Base-by-base conservation (phyloP, 2,888 invertebrate species). In the Andrena hattorfiana region DNA sequence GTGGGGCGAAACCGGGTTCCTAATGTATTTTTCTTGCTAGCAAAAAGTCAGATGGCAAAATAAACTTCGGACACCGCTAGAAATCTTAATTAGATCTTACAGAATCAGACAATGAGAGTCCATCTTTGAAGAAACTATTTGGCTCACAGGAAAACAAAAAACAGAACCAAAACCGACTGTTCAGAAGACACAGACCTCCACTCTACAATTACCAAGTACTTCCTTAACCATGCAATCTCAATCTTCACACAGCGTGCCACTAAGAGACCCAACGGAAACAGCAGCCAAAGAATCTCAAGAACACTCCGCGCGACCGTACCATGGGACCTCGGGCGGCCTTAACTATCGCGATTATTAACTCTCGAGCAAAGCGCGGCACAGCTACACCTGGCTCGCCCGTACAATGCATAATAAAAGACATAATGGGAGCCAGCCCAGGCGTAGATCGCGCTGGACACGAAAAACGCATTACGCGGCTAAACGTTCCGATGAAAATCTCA, bases 391-490 rank as follows among this genome's bases (percentile, higher is more conserved):
- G 13, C 26, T 10, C 23, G 10, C 20, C 59, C 23, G 48, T 76
- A 76, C 70, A 77, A 77, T 77, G 66, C 70, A 42, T 77, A 77
- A 80, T 66, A 73, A 77, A 71, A 30, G 30, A 49, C 62, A 28
- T 54, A 49, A 75, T 32, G 59, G 56, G 64, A 60, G 10, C 60
- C 35, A 56, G 48, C 32, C 30, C 16, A 56, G 42, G n/a, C 67
- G 48, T 54, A n/a, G 42, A 62, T 67, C 59, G 69, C 26, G 42
- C 28, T 16, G 64, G 67, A 79, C 79, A 79, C 51, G 78, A 79
- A 69, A 74, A 81, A 79, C 69, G 74, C 59, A 81, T 81, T 79
- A 76, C 76, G 68, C 49, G 49, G 32, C 16, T 54, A 26, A 72
- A 35, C n/a, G 32, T 51, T 51, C 2, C 60, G 73, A 79, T 76